Base-by-base conservation (phyloP, 1,140 invertebrate genomes). In the Palaemon carinicauda region DNA sequence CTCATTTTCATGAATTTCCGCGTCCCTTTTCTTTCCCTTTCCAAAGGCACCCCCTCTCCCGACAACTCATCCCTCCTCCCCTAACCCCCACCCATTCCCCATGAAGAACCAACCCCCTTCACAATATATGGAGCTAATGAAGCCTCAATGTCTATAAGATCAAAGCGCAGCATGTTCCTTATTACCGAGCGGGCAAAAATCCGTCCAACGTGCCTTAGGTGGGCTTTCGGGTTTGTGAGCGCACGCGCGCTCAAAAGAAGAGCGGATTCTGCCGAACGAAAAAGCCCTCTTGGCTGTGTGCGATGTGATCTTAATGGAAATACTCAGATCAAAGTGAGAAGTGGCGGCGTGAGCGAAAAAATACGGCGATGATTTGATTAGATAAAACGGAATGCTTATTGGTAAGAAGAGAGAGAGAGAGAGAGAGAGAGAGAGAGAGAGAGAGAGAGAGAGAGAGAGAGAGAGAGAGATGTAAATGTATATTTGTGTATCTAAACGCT, bases 361-460 rank as follows among this genome's bases (percentile, higher is more conserved):
- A 21, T 19, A 50, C 12, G 19, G 65, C 24, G 21, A 29, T n/a
- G 24, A 27, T 24, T 15, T 24, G 24, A 24, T n/a, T 27, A 21
- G 31, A 15, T 15, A 27, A 29, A 29, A 24, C 24, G 24, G 65
- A 21, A 27, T 24, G 31, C 14, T 24, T 15, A 21, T 69, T 27
- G 65, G 65, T 12, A 7, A 29, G 19, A 10, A 24, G 52, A 53
- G 77, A 54, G 14, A 79, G 33, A 29, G 51, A 50, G 77, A 78
- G 31, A 17, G 50, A 78, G 41, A 24, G 27, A 12, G 7, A 33
- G 74, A 78, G 31, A 41, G 73, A 75, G 31, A 41, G 31, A 29
- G 69, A 73, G 69, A 73, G 31, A 75, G 31, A 29, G n/a, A 65
- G 27, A 21, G 80, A 69, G 56, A 51, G 56, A 81, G 56, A 60